phyloP scores from a whole-genome alignment of 2,888 invertebrate species.

The Agrenia bidenticulata region DNA sequence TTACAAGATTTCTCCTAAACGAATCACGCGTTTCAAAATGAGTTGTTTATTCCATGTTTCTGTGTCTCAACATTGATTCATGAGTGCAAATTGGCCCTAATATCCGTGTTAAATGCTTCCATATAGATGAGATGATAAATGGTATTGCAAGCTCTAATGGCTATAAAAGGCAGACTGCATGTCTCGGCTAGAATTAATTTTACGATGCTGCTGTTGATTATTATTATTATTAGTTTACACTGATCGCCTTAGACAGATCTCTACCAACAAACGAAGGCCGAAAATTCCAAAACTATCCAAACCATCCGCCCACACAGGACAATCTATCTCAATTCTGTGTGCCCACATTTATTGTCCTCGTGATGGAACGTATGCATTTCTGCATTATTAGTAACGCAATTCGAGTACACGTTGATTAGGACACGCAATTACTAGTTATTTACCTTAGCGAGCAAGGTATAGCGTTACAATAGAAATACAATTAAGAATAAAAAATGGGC shows the following conservation, averaged over 20 bases:
- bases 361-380: background rate
- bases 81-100: conserved; percentile 5
- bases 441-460: background rate
- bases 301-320: background rate
- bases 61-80: background rate
- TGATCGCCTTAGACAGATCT: background rate
- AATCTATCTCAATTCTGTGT: background rate
- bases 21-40: no score
- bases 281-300: background rate
- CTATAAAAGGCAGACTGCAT: conserved; percentile 14
- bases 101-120: background rate
- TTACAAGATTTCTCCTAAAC: no score
- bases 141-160: conserved; percentile 3
- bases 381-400: background rate
- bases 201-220: conserved; percentile 11
- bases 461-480: no score
- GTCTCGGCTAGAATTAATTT: conserved; percentile 9
- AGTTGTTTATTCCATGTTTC: no score
- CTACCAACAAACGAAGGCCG: background rate
- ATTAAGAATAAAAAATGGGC: no score
- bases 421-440: conserved; percentile 1
- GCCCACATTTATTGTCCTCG: no score
- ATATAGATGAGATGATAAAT: background rate
- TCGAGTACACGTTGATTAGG: background rate
- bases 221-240: background rate